phyloP scores from a whole-genome alignment of 2,888 invertebrate genomes.

The Drosophila monieri region DNA sequence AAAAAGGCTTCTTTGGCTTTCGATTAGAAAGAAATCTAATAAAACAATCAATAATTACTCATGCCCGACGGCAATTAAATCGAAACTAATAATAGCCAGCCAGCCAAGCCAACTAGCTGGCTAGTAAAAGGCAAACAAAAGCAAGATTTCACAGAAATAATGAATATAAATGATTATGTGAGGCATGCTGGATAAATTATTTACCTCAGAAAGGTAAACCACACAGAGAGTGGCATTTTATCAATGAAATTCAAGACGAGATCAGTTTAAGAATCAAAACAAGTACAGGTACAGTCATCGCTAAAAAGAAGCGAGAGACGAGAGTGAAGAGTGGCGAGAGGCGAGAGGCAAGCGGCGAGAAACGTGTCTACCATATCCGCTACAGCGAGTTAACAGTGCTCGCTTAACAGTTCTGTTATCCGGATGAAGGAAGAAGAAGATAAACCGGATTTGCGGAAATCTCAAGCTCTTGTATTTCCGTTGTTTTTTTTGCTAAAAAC shows the following conservation, averaged over 20 bases:
- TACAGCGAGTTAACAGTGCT: constrained; percentile 1
- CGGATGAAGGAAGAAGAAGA: constrained; percentile 13
- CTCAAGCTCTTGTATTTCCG: constrained; percentile 44
- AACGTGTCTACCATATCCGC: constrained; percentile 18
- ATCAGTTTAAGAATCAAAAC: not conserved
- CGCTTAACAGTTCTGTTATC: constrained; percentile 3
- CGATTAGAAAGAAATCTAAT: constrained; percentile 15
- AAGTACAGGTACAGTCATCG: constrained; percentile 12
- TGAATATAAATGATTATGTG: constrained; percentile 22
- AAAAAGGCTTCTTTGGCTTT: constrained; percentile 19
- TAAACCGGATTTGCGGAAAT: constrained; percentile 62
- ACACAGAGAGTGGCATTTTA: constrained; percentile 10
- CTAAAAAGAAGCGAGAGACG: not conserved
- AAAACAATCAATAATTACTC: constrained; percentile 40
- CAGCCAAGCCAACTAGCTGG: not conserved
- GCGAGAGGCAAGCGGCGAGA: not conserved
- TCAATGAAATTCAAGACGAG: constrained; percentile 8
- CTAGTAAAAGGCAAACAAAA: constrained; percentile 50
- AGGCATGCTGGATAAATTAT: not conserved
- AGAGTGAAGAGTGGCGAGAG: not conserved
- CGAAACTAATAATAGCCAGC: constrained; percentile 56
- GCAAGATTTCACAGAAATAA: constrained; percentile 35
- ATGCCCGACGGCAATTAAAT: constrained; percentile 58
- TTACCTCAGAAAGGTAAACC: constrained; percentile 12
- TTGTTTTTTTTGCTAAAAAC: not conserved